phyloP scores from a whole-genome alignment of 2,888 invertebrate species.

The Drosophila colorata region DNA sequence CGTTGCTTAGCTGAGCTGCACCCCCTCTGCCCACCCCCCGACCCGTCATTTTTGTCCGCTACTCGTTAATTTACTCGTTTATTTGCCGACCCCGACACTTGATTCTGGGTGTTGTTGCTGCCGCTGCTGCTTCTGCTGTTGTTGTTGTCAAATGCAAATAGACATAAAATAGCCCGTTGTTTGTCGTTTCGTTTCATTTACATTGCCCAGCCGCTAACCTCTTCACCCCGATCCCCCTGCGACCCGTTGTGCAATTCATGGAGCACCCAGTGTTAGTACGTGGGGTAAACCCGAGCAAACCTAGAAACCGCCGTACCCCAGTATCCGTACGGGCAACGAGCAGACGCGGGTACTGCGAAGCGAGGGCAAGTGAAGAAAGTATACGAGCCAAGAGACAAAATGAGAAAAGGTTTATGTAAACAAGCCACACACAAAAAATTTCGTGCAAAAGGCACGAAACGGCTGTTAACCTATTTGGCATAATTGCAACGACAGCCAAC shows the following conservation, averaged over 20 bases:
- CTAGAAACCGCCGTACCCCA: conserved; percentile 9
- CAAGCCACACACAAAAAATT: conserved; percentile 48
- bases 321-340: conserved; percentile 18
- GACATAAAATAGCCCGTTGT: conserved; percentile 74
- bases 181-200: conserved; percentile 74
- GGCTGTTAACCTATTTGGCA: conserved; percentile 80
- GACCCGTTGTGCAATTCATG: conserved; percentile 55
- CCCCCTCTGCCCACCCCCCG: not conserved
- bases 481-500: conserved; percentile 63
- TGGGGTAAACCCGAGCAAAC: conserved; percentile 62
- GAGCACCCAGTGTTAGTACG: conserved; percentile 42
- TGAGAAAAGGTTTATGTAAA: conserved; percentile 75
- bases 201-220: conserved; percentile 45
- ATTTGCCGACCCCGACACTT: conserved; percentile 65
- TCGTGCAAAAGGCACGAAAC: conserved; percentile 76
- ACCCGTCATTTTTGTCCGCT: conserved; percentile 30
- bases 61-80: conserved; percentile 61
- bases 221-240: conserved; percentile 3
- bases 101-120: conserved; percentile 51
- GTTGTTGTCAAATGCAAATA: conserved; percentile 71
- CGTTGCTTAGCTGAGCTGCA: conserved; percentile 18
- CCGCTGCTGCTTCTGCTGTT: conserved; percentile 22
- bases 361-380: not conserved
- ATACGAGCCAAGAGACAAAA: conserved; percentile 40
- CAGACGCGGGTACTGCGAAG: conserved; percentile 20